A percentile compares a stretch with the other conserved stretches of the same genome.
phyloP scores from a whole-genome alignment of 2,888 invertebrate species.

The Microchrysa polita region DNA sequence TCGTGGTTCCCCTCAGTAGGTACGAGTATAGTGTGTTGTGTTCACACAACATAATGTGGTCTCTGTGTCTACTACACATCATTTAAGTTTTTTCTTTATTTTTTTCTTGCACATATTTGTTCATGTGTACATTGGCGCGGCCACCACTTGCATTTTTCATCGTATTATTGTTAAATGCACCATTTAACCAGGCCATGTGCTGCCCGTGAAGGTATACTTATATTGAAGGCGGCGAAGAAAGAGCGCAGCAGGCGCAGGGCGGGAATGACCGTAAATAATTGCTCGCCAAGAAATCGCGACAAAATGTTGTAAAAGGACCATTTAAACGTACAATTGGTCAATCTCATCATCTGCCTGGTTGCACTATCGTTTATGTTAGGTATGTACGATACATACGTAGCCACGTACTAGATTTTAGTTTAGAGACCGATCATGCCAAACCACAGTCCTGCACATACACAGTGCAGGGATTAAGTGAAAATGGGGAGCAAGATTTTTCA shows the following conservation, averaged over 20 bases:
- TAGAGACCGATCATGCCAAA: too few relatives aligned
- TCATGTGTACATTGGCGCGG: neutral
- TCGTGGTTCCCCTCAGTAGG: neutral
- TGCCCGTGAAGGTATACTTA: too few relatives aligned
- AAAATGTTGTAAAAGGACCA: neutral
- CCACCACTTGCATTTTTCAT: slow-evolving; percentile 1
- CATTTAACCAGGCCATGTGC: neutral
- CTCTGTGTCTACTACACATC: too few relatives aligned
- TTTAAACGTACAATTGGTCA: neutral
- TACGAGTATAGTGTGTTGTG: too few relatives aligned
- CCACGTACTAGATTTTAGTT: too few relatives aligned
- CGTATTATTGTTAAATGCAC: neutral
- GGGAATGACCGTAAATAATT: neutral
- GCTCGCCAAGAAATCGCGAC: neutral
- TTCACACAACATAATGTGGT: neutral
- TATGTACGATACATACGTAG: neutral
- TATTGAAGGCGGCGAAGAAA: too few relatives aligned
- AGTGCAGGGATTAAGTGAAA: slow-evolving; percentile 10
- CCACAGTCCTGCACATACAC: neutral
- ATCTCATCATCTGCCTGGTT: neutral
- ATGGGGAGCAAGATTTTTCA: slow-evolving; percentile 17
- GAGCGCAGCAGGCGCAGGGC: too few relatives aligned
- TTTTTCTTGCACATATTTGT: neutral
- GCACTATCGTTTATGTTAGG: neutral
- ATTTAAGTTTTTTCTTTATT: too few relatives aligned